Percentiles rank a stretch among this genome's conserved stretches.
Evolutionary conservation across 2,888 invertebrate genomes (phyloP).

Genomic region (Aphodius granarius): DNA sequence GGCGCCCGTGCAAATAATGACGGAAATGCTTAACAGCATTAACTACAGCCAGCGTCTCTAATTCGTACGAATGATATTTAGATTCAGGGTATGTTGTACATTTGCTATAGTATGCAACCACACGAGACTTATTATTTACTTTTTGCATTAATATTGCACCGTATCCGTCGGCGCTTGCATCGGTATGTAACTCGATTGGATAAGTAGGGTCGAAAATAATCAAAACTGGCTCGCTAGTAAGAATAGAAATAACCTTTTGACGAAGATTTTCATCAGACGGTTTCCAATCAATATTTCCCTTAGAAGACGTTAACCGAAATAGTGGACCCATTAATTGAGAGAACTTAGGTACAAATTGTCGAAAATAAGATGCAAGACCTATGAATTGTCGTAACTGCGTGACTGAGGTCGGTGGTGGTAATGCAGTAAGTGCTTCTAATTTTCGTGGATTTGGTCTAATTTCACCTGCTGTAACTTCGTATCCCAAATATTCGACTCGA

Average conservation of each 20-base stretch:
- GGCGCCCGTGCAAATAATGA: slow-evolving; percentile 36
- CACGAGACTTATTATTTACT: slow-evolving; percentile 28
- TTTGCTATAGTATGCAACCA: slow-evolving; percentile 39
- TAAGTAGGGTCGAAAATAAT: slow-evolving; percentile 36
- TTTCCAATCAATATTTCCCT: slow-evolving; percentile 24
- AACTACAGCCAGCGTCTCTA: slow-evolving; percentile 43
- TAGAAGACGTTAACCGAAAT: not conserved
- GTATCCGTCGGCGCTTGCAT: slow-evolving; percentile 37
- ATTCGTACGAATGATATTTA: slow-evolving; percentile 41
- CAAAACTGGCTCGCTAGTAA: slow-evolving; percentile 35
- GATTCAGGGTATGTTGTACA: slow-evolving; percentile 35
- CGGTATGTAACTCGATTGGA: slow-evolving; percentile 37
- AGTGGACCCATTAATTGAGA: not conserved
- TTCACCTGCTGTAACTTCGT: too few relatives aligned
- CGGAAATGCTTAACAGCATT: slow-evolving; percentile 39
- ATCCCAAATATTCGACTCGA: too few relatives aligned
- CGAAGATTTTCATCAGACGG: slow-evolving; percentile 31
- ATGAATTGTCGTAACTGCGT: too few relatives aligned
- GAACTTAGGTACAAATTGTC: not conserved
- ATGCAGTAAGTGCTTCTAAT: too few relatives aligned
- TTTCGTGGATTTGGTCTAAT: too few relatives aligned
- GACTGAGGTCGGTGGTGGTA: too few relatives aligned
- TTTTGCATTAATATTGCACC: slow-evolving; percentile 40
- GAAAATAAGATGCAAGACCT: not conserved
- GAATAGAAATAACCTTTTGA: slow-evolving; percentile 27